Conservation (phyloP, 2,797 vertebrate genomes). For the Smutsia gigantea region DNA sequence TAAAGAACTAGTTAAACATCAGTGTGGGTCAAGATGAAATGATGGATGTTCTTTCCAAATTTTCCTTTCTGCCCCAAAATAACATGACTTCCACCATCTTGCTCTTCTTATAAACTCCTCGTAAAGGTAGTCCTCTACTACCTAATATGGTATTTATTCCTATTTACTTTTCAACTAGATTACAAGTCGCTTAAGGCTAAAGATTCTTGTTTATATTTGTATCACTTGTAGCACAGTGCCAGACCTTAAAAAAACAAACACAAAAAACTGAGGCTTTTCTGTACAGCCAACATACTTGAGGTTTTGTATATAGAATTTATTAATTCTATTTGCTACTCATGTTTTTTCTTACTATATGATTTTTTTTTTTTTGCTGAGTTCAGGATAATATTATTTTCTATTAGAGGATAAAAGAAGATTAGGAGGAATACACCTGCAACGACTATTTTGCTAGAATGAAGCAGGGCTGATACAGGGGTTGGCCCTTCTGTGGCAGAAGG, state of each 20-base stretch:
- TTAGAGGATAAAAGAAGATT: no score
- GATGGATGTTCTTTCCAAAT: not conserved
- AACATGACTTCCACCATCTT: not conserved
- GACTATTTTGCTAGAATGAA: no score
- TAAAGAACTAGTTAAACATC: not conserved
- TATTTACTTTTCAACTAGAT: not conserved
- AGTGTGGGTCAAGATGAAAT: no score
- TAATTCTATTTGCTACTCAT: not conserved
- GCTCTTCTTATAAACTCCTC: not conserved
- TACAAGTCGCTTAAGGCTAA: not conserved
- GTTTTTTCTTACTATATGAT: not conserved
- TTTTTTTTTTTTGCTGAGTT: slow-evolving; percentile 10
- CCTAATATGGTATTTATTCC: not conserved
- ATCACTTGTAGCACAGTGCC: not conserved
- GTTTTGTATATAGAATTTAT: not conserved
- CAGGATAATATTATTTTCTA: not conserved
- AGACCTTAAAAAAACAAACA: not conserved
- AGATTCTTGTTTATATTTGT: not conserved
- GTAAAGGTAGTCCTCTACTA: not conserved
- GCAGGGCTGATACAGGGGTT: no score
- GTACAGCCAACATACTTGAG: not conserved
- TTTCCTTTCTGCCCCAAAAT: not conserved
- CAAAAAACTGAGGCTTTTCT: not conserved
- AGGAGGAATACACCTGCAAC: no score
- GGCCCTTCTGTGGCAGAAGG: no score